A percentile compares a stretch with the other conserved stretches of the same genome.
Evolutionary conservation across 2,797 vertebrate genomes (phyloP).

Genomic region (Oceanodroma leucorhoa): DNA sequence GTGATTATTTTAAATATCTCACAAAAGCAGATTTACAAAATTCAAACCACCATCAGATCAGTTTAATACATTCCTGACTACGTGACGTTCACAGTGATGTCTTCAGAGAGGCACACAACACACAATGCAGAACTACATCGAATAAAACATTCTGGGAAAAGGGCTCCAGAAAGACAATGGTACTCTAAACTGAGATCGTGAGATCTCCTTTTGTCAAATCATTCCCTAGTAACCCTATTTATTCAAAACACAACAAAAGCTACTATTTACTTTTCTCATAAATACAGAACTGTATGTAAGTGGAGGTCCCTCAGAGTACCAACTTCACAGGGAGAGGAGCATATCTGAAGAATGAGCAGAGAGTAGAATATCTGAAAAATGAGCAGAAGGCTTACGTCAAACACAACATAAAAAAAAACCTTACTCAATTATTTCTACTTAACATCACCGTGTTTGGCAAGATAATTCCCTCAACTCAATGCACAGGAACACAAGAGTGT

Average conservation of each 20-base stretch:
- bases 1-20: neutral
- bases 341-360: neutral
- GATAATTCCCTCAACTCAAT: neutral
- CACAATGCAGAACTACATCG: neutral
- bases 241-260: constrained; percentile 16
- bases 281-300: neutral
- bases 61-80: neutral
- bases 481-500: neutral
- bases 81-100: neutral
- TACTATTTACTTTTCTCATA: constrained; percentile 16
- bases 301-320: neutral
- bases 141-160: neutral
- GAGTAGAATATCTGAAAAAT: neutral
- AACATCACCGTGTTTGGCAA: neutral
- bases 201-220: neutral
- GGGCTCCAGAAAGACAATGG: neutral
- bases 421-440: constrained; percentile 46
- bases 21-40: neutral
- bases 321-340: neutral
- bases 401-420: neutral
- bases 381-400: constrained; percentile 17
- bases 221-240: constrained; percentile 5
- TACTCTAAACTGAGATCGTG: neutral
- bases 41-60: neutral
- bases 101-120: neutral